Percentiles rank a stretch among this genome's conserved stretches.
These are phyloP conservation scores for Atta colombica DNA, from an alignment of 1,140 invertebrate genomes.

Conservation along the genomic window DNA sequence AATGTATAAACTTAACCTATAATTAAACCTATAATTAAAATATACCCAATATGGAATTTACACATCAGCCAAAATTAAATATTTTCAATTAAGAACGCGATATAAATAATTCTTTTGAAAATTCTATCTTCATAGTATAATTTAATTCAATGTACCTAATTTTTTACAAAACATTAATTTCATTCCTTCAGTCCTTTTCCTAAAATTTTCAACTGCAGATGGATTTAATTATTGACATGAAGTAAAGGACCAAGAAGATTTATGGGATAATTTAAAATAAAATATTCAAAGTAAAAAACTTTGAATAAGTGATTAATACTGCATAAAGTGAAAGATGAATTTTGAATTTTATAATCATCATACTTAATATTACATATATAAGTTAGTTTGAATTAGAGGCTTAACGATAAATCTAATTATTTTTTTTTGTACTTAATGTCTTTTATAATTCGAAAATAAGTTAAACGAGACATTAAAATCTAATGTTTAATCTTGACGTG, in stretches of 20 bases:
- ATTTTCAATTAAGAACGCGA: background rate
- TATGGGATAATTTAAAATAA: slow-evolving; percentile 38
- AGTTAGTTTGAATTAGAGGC: slow-evolving; percentile 32
- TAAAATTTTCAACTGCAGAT: slow-evolving; percentile 42
- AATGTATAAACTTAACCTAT: slow-evolving; percentile 42
- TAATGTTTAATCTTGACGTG: background rate
- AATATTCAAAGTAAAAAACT: slow-evolving; percentile 46
- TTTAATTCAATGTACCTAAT: slow-evolving; percentile 64
- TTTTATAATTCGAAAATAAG: slow-evolving; percentile 10
- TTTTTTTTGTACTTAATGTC: slow-evolving; percentile 25
- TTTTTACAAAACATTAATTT: slow-evolving; percentile 55
- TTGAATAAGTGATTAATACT: slow-evolving; percentile 21
- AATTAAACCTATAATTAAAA: slow-evolving; percentile 56
- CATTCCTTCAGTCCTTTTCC: slow-evolving; percentile 42
- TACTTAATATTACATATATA: slow-evolving; percentile 22
- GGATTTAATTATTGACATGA: slow-evolving; percentile 56
- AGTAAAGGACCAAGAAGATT: slow-evolving; percentile 73
- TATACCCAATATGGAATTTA: slow-evolving; percentile 1
- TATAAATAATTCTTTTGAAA: background rate
- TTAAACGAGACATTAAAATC: slow-evolving; percentile 38
- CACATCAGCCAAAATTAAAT: slow-evolving; percentile 22
- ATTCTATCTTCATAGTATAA: background rate
- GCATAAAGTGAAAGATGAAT: slow-evolving; percentile 10
- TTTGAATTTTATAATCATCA: slow-evolving; percentile 11
- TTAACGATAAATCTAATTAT: slow-evolving; percentile 4